A percentile compares a stretch with the other conserved stretches of the same genome.
Conservation (phyloP, 2,113 vertebrate species). For the Microcebus ravelobensis region DNA sequence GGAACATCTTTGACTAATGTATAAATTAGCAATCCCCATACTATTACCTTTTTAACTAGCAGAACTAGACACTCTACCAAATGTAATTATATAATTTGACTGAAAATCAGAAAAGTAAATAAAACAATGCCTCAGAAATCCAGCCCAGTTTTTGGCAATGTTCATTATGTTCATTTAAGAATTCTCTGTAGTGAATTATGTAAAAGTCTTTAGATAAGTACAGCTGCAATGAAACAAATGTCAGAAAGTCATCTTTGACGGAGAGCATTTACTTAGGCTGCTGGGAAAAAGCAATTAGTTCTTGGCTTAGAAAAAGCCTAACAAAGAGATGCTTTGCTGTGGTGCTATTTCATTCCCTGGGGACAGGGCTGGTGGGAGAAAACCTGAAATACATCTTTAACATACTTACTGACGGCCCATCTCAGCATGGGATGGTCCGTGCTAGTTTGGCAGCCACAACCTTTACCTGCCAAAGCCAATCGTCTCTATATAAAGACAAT, state of each 20-base stretch:
- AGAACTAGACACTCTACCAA: not conserved
- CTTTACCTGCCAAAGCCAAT: not conserved
- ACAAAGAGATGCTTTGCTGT: not conserved
- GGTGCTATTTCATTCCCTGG: not conserved
- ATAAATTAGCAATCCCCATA: not conserved
- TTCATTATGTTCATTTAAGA: not conserved
- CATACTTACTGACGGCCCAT: not conserved
- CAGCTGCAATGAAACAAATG: not conserved
- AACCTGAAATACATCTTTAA: not conserved
- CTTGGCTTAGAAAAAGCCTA: not conserved
- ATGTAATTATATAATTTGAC: not conserved
- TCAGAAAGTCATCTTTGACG: conserved; percentile 33
- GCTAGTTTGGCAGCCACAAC: not conserved
- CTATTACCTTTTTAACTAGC: not conserved
- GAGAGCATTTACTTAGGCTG: not conserved
- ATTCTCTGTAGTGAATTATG: not conserved
- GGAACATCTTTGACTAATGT: not conserved
- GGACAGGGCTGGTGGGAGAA: not conserved
- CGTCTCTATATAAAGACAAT: not conserved
- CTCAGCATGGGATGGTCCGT: not conserved
- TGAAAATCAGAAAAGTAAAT: not conserved
- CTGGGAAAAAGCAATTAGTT: not conserved
- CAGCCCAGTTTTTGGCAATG: not conserved
- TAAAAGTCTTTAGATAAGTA: not conserved
- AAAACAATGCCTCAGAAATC: conserved; percentile 32